phyloP scores from a whole-genome alignment of 2,113 vertebrate species.

The Trematocara nigrifrons region DNA sequence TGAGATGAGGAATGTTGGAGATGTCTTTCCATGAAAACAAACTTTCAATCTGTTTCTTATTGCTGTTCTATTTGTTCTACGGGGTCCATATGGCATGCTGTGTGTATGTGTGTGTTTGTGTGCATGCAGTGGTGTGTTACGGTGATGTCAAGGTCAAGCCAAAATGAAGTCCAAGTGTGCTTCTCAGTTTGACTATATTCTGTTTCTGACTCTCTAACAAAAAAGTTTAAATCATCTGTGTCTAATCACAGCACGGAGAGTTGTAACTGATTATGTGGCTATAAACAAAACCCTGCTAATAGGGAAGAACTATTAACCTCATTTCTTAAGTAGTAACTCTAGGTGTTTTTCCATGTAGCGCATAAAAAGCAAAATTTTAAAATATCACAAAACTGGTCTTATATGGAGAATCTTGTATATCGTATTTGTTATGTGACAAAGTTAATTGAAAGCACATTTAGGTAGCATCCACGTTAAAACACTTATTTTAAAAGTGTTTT shows the following conservation, averaged over 20 bases:
- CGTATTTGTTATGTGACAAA: background rate
- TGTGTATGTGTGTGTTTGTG: background rate
- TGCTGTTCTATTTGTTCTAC: slow-evolving; percentile 43
- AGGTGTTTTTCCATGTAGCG: background rate
- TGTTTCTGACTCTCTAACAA: background rate
- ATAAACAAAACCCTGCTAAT: background rate
- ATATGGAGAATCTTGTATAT: background rate
- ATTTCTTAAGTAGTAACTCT: background rate
- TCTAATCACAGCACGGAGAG: background rate
- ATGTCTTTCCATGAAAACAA: slow-evolving; percentile 51
- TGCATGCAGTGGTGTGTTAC: background rate
- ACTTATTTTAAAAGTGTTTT: background rate
- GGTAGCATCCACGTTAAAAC: background rate
- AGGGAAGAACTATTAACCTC: background rate
- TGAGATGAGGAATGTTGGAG: slow-evolving; percentile 37
- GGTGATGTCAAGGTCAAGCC: slow-evolving; percentile 7
- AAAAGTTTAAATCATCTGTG: background rate
- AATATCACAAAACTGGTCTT: background rate
- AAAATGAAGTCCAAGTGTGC: slow-evolving; percentile 1
- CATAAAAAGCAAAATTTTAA: background rate
- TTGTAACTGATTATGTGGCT: background rate
- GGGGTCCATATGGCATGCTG: slow-evolving; percentile 40
- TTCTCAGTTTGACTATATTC: background rate
- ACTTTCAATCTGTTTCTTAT: slow-evolving; percentile 66
- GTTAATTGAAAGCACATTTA: background rate